A percentile compares a stretch with the other conserved stretches of the same genome.
Evolutionary conservation across 2,797 vertebrate species (phyloP).

Genomic region (Tragelaphus oryx): DNA sequence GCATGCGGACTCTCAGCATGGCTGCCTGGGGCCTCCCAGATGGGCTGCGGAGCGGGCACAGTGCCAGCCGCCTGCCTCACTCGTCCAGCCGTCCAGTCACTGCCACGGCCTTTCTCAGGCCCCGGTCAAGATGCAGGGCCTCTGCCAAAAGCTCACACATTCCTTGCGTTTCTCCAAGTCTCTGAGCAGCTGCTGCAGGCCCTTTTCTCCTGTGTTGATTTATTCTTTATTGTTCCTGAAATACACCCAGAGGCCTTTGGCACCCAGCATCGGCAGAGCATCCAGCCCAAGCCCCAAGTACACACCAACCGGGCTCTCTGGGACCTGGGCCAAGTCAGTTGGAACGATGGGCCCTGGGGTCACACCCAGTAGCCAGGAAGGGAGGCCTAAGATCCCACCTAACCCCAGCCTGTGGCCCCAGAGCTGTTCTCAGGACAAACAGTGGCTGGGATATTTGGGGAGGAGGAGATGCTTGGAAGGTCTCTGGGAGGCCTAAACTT

Average conservation of each 20-base stretch:
- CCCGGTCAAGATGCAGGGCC: constrained; percentile 44
- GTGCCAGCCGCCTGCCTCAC: background rate
- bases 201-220: constrained; percentile 68
- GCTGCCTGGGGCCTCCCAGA: background rate
- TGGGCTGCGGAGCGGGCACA: background rate
- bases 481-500: background rate
- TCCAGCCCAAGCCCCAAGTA: constrained; percentile 56
- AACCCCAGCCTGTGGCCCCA: background rate
- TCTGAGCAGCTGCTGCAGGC: constrained; percentile 64
- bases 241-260: constrained; percentile 74
- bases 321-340: constrained; percentile 42
- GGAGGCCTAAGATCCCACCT: constrained; percentile 31
- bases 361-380: constrained; percentile 15
- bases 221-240: constrained; percentile 75
- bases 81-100: background rate
- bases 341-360: constrained; percentile 1
- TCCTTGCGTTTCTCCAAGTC: constrained; percentile 65
- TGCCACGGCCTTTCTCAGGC: constrained; percentile 3
- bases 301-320: constrained; percentile 44
- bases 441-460: background rate
- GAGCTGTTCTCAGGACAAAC: background rate
- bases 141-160: constrained; percentile 65
- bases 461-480: background rate
- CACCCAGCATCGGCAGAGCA: constrained; percentile 38
- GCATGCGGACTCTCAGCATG: background rate